Percentiles rank a stretch among this genome's conserved stretches.
Evolutionary conservation across 2,797 vertebrate genomes (phyloP).

Genomic region (Tolypeutes matacus): DNA sequence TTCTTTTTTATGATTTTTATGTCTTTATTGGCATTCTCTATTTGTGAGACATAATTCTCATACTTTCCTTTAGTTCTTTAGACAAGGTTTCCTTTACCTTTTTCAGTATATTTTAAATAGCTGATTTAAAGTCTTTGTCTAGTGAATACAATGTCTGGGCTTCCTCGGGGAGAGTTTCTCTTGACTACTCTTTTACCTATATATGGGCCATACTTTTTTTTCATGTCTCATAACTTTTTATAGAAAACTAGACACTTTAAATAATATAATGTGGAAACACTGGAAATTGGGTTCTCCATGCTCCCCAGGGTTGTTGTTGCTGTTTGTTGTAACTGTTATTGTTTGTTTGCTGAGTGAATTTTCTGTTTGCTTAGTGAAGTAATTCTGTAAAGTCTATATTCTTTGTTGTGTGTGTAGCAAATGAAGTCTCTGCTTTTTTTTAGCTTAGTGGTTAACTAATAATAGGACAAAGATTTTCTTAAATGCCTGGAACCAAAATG

Average conservation of each 20-base stretch:
- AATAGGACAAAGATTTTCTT: slow-evolving; percentile 57
- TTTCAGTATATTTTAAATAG: background rate
- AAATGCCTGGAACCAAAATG: slow-evolving; percentile 44
- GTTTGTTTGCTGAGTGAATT: background rate
- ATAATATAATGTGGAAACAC: background rate
- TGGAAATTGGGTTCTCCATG: background rate
- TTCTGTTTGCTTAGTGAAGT: background rate
- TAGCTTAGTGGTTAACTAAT: slow-evolving; percentile 49
- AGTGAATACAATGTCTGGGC: background rate
- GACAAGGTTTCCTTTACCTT: background rate
- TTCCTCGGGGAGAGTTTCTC: background rate
- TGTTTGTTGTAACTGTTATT: background rate
- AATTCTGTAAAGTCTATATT: background rate
- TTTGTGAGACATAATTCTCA: background rate
- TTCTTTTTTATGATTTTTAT: background rate
- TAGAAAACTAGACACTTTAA: background rate
- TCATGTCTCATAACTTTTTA: background rate
- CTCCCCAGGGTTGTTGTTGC: background rate
- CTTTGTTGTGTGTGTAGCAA: background rate
- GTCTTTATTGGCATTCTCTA: background rate
- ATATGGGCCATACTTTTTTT: background rate
- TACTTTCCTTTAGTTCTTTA: background rate
- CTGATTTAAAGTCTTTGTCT: background rate
- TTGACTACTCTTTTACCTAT: background rate
- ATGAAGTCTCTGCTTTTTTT: slow-evolving; percentile 9